Base-by-base conservation (phyloP, 2,888 invertebrate genomes). In the Xestia ashworthii region DNA sequence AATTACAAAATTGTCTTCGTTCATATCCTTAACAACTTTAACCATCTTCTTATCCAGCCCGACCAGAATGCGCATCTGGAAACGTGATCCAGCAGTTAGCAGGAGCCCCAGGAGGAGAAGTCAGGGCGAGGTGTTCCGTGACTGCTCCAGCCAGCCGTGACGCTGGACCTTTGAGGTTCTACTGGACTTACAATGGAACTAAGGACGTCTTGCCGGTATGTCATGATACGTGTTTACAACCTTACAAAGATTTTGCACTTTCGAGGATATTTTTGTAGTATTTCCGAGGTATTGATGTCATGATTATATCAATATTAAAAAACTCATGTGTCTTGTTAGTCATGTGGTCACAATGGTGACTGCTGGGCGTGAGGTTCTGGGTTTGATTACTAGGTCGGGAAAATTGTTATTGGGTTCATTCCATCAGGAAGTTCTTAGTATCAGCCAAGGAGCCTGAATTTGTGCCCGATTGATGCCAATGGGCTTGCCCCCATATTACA, bases 171-270 rank as follows among this genome's bases (percentile, higher is more conserved):
- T 95, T 98, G 58, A 97, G 98, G 88, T 98, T 98, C 93, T 98
- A 98, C 87, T 98, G 98, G 98, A 98, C 98, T 19, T 98, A 98
- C 93, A 98, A 98, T 93, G 98, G 98, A 48, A 98, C 98, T 53
- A 97, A 97, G 84, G 98, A 98, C 92, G 98, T 98, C 72, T 96
- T 98, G 79, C 98, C 98, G 79, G 98, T 98, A 92, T 94, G 96
- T 81, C 9, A 14, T 1, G 41, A 55, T 19, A 55, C 6, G 41
- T 41, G 5, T 16, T 16, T 6, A 38, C 41, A 68, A 68, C 14
- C 55, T 25, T 25, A n/a, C n/a, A 11, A 22, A 55, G 1, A 25
- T 25, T 58, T 58, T 14, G 14, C n/a, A 14, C 2, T 25, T 22
- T 11, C 22, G 11, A n/a, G 50, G 22, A 50, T 16, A 32, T 12